Conservation (phyloP, 2,113 vertebrate species). For the Pomatorhinus ruficollis region DNA sequence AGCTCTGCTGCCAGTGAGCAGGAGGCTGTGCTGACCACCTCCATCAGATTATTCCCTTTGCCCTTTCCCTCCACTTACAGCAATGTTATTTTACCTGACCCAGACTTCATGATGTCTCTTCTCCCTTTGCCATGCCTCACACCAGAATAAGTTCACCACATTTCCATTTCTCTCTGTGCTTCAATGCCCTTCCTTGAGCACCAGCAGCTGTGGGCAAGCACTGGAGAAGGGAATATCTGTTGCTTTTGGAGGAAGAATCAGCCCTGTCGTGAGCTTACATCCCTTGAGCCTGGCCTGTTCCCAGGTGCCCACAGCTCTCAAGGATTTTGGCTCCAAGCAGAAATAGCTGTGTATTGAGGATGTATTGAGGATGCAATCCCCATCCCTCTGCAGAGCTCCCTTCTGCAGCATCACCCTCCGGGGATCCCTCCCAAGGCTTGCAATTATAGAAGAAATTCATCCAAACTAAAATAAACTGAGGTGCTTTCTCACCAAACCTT, state of each 20-base stretch:
- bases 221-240: background rate
- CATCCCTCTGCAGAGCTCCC: background rate
- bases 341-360: background rate
- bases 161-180: background rate
- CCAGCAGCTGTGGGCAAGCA: background rate
- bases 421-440: background rate
- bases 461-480: background rate
- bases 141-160: background rate
- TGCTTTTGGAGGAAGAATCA: background rate
- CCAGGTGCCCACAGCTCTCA: background rate
- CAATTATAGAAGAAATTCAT: background rate
- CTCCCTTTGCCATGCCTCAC: fast-evolving
- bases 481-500: background rate
- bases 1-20: background rate
- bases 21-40: background rate
- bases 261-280: background rate
- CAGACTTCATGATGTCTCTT: background rate
- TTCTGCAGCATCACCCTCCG: background rate
- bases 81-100: background rate
- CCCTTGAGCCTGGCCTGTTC: background rate
- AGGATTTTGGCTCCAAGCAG: background rate
- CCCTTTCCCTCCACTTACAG: background rate
- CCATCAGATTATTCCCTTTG: background rate
- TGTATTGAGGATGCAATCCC: background rate
- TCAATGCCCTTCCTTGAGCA: background rate